Percentiles rank a stretch among this genome's conserved stretches.
These are phyloP conservation scores for Acanthopagrus latus DNA, from an alignment of 2,797 vertebrate genomes.

Conservation along the genomic window DNA sequence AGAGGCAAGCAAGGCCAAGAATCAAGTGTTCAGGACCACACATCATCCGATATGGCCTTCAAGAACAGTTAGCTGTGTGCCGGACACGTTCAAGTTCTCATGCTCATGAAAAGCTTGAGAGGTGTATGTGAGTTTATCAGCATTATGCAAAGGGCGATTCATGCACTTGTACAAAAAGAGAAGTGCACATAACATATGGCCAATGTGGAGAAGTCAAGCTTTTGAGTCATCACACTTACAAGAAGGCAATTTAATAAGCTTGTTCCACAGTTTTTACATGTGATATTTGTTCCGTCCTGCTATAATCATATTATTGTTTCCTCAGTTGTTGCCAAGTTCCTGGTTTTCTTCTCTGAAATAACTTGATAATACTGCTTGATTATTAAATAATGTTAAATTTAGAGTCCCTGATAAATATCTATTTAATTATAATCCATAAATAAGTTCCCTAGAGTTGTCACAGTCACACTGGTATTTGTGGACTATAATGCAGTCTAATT, in stretches of 20 bases:
- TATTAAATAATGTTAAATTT: background rate
- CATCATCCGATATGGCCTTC: slow-evolving; percentile 75
- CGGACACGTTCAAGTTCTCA: slow-evolving; percentile 39
- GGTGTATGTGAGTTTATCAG: slow-evolving; percentile 23
- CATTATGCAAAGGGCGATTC: slow-evolving; percentile 12
- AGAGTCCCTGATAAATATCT: background rate
- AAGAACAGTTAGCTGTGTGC: slow-evolving; percentile 34
- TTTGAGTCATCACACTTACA: background rate
- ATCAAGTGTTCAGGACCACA: slow-evolving; percentile 69
- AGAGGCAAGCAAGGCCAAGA: slow-evolving; percentile 82
- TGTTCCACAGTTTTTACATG: background rate
- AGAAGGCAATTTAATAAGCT: background rate
- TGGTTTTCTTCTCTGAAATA: background rate
- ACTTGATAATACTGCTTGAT: background rate
- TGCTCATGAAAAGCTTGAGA: slow-evolving; percentile 43
- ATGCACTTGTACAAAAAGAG: background rate
- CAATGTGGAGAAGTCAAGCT: background rate
- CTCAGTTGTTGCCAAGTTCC: background rate
- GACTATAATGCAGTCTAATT: background rate
- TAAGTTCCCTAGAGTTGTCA: background rate
- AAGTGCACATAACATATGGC: background rate
- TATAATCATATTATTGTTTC: slow-evolving; percentile 2
- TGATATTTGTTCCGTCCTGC: background rate
- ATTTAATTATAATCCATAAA: background rate
- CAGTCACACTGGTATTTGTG: background rate